Evolutionary conservation across 2,797 vertebrate genomes (phyloP).

Genomic region (Alcedo atthis): DNA sequence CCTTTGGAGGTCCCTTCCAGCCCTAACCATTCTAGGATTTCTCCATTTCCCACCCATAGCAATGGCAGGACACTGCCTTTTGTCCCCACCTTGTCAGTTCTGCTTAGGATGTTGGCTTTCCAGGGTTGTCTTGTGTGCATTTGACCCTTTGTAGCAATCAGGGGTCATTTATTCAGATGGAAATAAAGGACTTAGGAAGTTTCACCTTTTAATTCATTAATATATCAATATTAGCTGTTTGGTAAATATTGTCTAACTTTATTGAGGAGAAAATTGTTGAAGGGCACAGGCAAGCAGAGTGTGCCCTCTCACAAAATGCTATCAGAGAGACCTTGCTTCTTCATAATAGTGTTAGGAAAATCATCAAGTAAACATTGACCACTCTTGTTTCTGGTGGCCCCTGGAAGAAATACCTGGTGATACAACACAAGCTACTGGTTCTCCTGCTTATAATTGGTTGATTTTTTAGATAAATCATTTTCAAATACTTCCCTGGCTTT

Average conservation of each 20-base stretch:
- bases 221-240: constrained; percentile 32
- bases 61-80: background rate
- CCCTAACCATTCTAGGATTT: background rate
- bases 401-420: background rate
- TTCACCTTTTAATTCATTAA: constrained; percentile 12
- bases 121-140: background rate
- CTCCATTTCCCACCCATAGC: background rate
- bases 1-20: too few relatives aligned
- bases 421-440: background rate
- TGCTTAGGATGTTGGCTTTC: background rate
- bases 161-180: background rate
- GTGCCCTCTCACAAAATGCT: background rate
- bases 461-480: background rate
- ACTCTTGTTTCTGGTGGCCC: background rate
- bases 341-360: background rate
- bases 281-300: background rate
- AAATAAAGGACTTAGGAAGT: background rate
- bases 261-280: background rate
- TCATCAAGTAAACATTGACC: background rate
- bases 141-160: background rate
- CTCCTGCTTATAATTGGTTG: background rate
- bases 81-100: background rate
- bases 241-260: constrained; percentile 36
- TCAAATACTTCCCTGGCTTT: background rate
- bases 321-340: background rate